phyloP scores from a whole-genome alignment of 2,113 vertebrate genomes.

The Silurus asotus region DNA sequence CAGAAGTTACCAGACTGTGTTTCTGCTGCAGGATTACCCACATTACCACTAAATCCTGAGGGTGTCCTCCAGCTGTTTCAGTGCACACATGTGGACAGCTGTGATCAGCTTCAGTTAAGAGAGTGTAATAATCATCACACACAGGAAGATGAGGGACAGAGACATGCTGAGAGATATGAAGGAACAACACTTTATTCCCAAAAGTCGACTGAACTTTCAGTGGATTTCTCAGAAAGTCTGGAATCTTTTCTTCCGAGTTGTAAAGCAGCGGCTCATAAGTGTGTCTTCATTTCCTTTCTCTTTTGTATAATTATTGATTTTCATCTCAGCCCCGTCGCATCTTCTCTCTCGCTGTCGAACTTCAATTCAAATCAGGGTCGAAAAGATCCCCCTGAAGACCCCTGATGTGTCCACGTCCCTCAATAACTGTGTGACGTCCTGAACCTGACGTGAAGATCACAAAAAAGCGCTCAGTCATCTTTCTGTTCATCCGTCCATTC shows the following conservation, averaged over 20 bases:
- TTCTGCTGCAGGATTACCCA: too few relatives aligned
- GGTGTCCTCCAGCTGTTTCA: background rate
- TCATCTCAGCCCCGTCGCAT: background rate
- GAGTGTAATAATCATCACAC: too few relatives aligned
- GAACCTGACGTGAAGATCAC: constrained; percentile 38
- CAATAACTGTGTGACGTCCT: constrained; percentile 20
- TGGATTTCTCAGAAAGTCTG: background rate
- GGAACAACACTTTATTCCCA: background rate
- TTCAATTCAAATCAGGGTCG: background rate
- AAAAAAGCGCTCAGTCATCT: constrained; percentile 17
- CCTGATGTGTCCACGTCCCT: constrained; percentile 43
- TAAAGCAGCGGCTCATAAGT: background rate
- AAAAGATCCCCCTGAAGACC: constrained; percentile 5
- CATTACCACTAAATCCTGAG: background rate
- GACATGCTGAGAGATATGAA: background rate
- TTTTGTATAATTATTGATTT: constrained; percentile 1
- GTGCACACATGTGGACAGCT: background rate
- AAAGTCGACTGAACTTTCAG: background rate
- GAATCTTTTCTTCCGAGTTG: background rate
- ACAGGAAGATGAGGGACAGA: too few relatives aligned
- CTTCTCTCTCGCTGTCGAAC: background rate
- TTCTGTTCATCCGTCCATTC: constrained; percentile 40
- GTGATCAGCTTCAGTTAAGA: background rate
- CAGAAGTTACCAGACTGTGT: too few relatives aligned
- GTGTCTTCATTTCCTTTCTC: background rate